A percentile compares a stretch with the other conserved stretches of the same genome.
These are phyloP conservation scores for Boloria selene DNA, from an alignment of 2,888 invertebrate species.

Conservation along the genomic window DNA sequence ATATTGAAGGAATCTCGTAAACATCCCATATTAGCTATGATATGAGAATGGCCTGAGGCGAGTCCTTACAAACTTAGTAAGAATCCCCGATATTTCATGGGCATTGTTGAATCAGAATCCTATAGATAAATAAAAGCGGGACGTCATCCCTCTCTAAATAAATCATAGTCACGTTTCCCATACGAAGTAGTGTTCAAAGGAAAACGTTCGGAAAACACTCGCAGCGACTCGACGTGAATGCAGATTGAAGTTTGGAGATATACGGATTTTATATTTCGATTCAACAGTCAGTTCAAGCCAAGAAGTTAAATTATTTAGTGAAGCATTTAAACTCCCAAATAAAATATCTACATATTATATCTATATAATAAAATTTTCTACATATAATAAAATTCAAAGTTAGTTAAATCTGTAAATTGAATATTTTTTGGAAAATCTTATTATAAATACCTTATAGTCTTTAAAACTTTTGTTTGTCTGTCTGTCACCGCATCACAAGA, in stretches of 20 bases:
- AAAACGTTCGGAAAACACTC: constrained; percentile 74
- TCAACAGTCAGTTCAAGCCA: no score
- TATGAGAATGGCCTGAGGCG: constrained; percentile 3
- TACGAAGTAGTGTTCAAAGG: constrained; percentile 62
- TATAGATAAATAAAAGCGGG: constrained; percentile 41
- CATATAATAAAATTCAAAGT: no score
- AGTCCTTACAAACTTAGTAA: neutral
- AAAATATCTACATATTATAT: no score
- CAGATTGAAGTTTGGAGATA: constrained; percentile 51
- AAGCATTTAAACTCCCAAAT: no score
- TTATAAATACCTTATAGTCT: no score
- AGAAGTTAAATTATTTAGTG: no score
- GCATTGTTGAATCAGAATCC: constrained; percentile 38
- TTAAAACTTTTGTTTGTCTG: no score
- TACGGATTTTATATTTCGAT: constrained; percentile 24
- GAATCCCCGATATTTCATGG: constrained; percentile 35
- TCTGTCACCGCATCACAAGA: no score
- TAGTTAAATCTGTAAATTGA: no score
- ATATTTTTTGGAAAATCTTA: no score
- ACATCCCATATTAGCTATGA: constrained; percentile 3
- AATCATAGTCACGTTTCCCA: constrained; percentile 49
- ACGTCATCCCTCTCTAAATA: constrained; percentile 43
- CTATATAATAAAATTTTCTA: no score
- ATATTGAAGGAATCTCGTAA: constrained; percentile 3
- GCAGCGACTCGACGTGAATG: constrained; percentile 58